Evolutionary conservation across 1,140 invertebrate species (phyloP), one percentile per base, ranked within the genome.

Genomic region (Cardiocondyla obscurior): DNA sequence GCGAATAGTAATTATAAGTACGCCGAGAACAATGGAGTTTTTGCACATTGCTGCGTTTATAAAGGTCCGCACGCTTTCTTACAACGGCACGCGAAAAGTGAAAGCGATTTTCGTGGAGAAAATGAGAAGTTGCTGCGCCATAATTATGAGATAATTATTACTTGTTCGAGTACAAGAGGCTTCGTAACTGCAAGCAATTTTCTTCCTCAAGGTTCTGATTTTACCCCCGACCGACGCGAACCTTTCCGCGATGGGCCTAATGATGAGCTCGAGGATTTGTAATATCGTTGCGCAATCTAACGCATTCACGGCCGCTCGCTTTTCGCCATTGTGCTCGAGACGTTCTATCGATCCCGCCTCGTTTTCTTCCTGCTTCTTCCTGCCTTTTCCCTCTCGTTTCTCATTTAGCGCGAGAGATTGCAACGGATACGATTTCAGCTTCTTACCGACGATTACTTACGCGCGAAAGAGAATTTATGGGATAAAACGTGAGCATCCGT

Each of bases 261-360:
- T 89, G 87, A 86, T 65, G 60, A 82, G 83, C 81, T 70, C 65
- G 82, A 77, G 64, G 42, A 74, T 81, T 85, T 72, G 82, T 84
- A 89, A 88, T 88, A 89, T 86, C 83, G 82, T 83, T 87, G 87
- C 85, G 84, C 89, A 85, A 87, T 90, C 85, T 84, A 87, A 92
- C 87, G 84, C 86, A 88, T 81, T 83, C 58, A 79, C 57, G 42
- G 57, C 36, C 60, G 60, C 85, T 87, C 46, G 85, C 84, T 84
- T 82, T 53, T 84, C 82, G 85, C 84, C 65, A 91, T 91, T 91
- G 89, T 91, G 72, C 73, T 81, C 69, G 39, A 77, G 84, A 91
- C 84, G 85, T 90, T 69, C 82, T 88, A 88, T 91, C 90, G 87
- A 88, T 89, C 86, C 81, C 67, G 22, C 55, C 79, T 89, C 77